A percentile compares a stretch with the other conserved stretches of the same genome.
phyloP scores from a whole-genome alignment of 2,113 vertebrate genomes.

The Planiliza haematocheilus region DNA sequence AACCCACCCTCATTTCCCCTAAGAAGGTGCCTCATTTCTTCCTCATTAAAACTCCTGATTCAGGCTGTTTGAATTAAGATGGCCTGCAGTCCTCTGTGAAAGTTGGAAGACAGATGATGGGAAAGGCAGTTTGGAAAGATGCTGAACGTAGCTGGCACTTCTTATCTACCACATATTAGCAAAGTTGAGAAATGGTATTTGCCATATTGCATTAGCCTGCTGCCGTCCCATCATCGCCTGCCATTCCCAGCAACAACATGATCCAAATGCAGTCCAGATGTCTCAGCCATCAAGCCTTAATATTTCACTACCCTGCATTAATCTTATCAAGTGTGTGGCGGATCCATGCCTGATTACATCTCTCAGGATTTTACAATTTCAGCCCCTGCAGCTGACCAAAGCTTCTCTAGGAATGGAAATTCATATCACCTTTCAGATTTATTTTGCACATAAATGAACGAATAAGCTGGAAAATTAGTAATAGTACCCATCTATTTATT shows the following conservation, averaged over 20 bases:
- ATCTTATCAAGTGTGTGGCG: constrained; percentile 79
- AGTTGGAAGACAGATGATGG: constrained; percentile 56
- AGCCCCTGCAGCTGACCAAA: constrained; percentile 66
- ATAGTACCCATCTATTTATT: constrained; percentile 2
- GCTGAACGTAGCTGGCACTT: constrained; percentile 66
- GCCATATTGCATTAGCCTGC: constrained; percentile 75
- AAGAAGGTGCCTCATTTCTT: constrained; percentile 62
- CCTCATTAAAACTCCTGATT: constrained; percentile 87
- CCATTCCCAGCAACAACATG: constrained; percentile 79
- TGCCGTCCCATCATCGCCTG: constrained; percentile 78
- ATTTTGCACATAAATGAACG: constrained; percentile 33
- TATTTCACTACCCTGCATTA: constrained; percentile 81
- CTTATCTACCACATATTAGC: constrained; percentile 79
- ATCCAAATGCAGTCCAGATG: constrained; percentile 86
- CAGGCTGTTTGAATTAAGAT: constrained; percentile 62
- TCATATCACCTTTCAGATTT: constrained; percentile 18
- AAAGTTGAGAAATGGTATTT: constrained; percentile 70
- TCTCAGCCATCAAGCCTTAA: constrained; percentile 74
- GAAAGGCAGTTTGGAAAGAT: constrained; percentile 59
- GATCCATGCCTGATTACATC: constrained; percentile 82
- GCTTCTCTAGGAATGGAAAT: constrained; percentile 43
- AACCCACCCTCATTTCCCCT: constrained; percentile 85
- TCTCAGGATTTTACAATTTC: constrained; percentile 57
- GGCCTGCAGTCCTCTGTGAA: constrained; percentile 30
- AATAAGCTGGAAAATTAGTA: constrained; percentile 13